Percentiles rank a stretch among this genome's conserved stretches.
Evolutionary conservation across 2,113 vertebrate species (phyloP).

Genomic region (Myrmecobius fasciatus): DNA sequence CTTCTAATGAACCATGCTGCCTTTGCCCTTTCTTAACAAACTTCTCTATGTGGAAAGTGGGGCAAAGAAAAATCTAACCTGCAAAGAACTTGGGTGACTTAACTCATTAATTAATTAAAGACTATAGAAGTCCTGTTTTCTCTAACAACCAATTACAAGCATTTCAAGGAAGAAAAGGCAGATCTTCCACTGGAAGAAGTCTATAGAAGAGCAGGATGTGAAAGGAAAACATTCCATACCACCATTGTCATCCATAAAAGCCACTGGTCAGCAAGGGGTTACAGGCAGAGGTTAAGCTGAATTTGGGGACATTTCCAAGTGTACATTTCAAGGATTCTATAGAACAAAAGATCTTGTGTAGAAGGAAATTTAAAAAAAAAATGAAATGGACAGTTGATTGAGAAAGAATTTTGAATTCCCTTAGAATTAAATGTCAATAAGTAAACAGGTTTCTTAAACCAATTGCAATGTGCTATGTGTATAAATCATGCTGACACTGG

Average conservation of each 20-base stretch:
- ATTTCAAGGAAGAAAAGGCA: constrained; percentile 21
- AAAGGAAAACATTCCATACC: constrained; percentile 12
- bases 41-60: constrained; percentile 39
- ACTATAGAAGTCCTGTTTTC: not conserved
- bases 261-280: not conserved
- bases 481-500: constrained; percentile 22
- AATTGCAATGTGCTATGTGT: not conserved
- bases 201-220: not conserved
- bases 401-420: constrained; percentile 30
- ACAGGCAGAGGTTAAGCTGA: not conserved
- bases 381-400: constrained; percentile 4
- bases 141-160: not conserved
- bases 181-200: not conserved
- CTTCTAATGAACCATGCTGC: not conserved
- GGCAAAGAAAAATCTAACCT: constrained; percentile 34
- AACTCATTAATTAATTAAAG: constrained; percentile 21
- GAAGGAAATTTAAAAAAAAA: not conserved
- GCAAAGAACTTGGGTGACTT: constrained; percentile 12
- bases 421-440: constrained; percentile 27
- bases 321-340: not conserved
- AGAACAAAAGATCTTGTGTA: constrained; percentile 2
- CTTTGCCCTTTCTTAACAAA: constrained; percentile 49
- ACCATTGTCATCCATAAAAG: constrained; percentile 14
- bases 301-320: not conserved
- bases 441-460: not conserved